phyloP scores from a whole-genome alignment of 2,113 vertebrate species.

The Synodontis membranacea region DNA sequence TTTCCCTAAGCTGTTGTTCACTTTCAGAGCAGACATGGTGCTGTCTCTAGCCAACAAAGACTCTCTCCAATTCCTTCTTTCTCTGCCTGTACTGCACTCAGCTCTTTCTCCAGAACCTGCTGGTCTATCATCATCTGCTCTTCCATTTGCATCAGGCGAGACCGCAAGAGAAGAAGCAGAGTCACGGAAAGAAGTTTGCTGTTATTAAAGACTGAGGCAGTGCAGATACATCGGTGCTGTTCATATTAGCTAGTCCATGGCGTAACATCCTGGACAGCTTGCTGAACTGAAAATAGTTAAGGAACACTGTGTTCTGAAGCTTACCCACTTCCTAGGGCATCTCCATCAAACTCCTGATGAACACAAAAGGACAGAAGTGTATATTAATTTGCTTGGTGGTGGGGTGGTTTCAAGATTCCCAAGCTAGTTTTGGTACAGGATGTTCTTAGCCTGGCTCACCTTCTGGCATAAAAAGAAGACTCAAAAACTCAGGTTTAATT shows the following conservation, averaged over 20 bases:
- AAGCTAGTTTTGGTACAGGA: slow-evolving; percentile 8
- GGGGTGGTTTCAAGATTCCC: too few species aligned
- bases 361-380: neutral
- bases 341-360: slow-evolving; percentile 23
- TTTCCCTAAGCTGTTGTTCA: slow-evolving; percentile 17
- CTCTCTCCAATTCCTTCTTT: slow-evolving; percentile 24
- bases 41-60: neutral
- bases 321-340: slow-evolving; percentile 21
- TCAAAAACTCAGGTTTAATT: neutral
- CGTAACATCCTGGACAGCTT: slow-evolving; percentile 20
- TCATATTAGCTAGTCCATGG: neutral
- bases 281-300: neutral
- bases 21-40: neutral
- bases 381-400: too few species aligned
- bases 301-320: neutral
- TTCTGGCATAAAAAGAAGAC: neutral
- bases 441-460: slow-evolving; percentile 31
- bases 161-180: neutral
- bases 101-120: neutral
- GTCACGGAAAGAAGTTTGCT: neutral
- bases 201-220: neutral
- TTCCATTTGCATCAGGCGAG: slow-evolving; percentile 32
- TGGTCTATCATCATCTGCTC: slow-evolving; percentile 27
- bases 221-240: slow-evolving; percentile 16
- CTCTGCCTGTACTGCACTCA: slow-evolving; percentile 10